Evolutionary conservation across 2,888 invertebrate species (phyloP), one percentile per base, ranked within the genome.

Genomic region (Drosophila infuscata): DNA sequence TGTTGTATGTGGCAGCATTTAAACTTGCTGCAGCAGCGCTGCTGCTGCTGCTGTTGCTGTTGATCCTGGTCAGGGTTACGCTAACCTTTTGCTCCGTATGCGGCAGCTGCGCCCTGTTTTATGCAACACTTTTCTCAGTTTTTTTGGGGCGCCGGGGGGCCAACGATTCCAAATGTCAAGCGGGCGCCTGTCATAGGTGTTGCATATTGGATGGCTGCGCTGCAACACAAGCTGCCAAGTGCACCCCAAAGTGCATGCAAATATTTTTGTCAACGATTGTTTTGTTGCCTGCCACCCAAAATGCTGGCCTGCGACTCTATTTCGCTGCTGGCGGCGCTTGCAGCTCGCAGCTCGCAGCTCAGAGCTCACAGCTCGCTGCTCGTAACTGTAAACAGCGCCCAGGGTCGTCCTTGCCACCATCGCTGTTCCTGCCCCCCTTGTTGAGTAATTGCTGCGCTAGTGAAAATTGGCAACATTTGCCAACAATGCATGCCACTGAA

Each of bases 171-270:
- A 70, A 87, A 78, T 87, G 88, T 82, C 82, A 84, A 74, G 71
- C 85, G 74, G 58, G 69, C 76, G 48, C 68, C 73, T 75, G 88
- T 81, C 89, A 83, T 83, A 89, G 87, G 81, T 81, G 83, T 79
- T 84, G 87, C 79, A 84, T 88, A 83, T 79, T 86, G 74, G 85
- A 84, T 84, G 70, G 38, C 36, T 29, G 52, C 12, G 35, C 12
- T 51, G 15, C 36, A 54, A 41, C 67, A 53, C 33, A 48, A 48
- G 57, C 32, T 63, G 66, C 25, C 81, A 86, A 84, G 74, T 88
- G 81, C 74, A 81, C 76, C 87, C 81, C 72, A 81, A 79, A 88
- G 84, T 86, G 83, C 73, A 84, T 83, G 87, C 83, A 88, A 84
- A 84, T 84, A 81, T 83, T 86, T 88, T 88, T 79, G 89, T 70